These are phyloP conservation scores for Falco rusticolus DNA, from an alignment of 2,797 vertebrate species.

Conservation along the genomic window DNA sequence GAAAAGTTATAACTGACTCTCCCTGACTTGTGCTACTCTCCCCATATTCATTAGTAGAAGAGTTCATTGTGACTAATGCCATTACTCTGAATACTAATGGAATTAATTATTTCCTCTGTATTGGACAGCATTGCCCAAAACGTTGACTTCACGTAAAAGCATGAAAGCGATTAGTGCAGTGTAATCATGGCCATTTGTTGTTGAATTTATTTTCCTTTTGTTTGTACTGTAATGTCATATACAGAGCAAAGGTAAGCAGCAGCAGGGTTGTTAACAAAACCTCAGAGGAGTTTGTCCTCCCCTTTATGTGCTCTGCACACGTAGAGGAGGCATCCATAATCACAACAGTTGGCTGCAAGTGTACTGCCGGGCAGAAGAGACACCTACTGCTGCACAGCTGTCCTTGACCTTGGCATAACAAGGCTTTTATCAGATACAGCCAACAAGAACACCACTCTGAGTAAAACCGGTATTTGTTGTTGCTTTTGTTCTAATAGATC, in stretches of 20 bases:
- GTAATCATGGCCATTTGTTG: background rate
- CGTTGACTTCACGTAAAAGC: background rate
- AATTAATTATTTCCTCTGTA: constrained; percentile 16
- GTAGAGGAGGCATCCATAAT: background rate
- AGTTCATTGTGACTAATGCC: constrained; percentile 9
- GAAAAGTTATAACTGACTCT: background rate
- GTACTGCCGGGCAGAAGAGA: background rate
- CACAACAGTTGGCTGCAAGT: background rate
- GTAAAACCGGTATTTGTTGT: background rate
- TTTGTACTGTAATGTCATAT: background rate
- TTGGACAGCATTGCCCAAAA: background rate
- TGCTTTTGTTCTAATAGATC: background rate
- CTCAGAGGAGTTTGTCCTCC: background rate
- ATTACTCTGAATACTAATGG: background rate
- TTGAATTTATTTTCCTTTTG: background rate
- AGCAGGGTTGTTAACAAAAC: background rate
- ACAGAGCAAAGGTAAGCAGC: constrained; percentile 10
- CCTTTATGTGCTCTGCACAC: background rate
- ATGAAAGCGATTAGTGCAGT: constrained; percentile 9
- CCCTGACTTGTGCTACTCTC: background rate
- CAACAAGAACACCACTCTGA: background rate
- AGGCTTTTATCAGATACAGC: background rate
- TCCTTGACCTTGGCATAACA: background rate
- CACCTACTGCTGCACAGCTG: background rate
- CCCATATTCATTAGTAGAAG: background rate